phyloP scores from a whole-genome alignment of 2,888 invertebrate genomes.

The Phaonia tiefii region DNA sequence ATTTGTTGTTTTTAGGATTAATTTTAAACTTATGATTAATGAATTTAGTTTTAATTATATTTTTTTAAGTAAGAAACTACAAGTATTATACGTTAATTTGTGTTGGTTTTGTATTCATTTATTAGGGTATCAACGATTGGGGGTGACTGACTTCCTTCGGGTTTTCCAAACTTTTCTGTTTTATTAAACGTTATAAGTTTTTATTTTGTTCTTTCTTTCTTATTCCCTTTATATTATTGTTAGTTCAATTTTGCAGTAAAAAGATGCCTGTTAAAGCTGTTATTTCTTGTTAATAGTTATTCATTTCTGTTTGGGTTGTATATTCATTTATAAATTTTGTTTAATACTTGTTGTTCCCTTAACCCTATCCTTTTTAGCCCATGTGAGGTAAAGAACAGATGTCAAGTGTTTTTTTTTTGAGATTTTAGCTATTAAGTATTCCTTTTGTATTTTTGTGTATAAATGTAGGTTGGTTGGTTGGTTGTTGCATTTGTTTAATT shows the following conservation, averaged over 20 bases:
- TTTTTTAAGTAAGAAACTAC: slow-evolving; percentile 61
- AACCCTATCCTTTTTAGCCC: slow-evolving; percentile 35
- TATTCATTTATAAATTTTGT: too few relatives aligned
- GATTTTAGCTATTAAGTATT: slow-evolving; percentile 59
- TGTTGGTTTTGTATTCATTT: slow-evolving; percentile 14
- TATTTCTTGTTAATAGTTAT: slow-evolving; percentile 54
- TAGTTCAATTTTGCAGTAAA: slow-evolving; percentile 56
- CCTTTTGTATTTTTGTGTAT: slow-evolving; percentile 38
- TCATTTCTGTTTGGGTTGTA: slow-evolving; percentile 4
- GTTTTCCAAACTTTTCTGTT: neutral
- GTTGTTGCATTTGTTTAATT: slow-evolving; percentile 64
- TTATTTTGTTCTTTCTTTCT: neutral
- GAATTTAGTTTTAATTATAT: slow-evolving; percentile 51
- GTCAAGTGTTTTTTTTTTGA: slow-evolving; percentile 35
- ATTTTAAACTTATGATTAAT: slow-evolving; percentile 53
- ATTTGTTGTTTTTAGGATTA: slow-evolving; percentile 38
- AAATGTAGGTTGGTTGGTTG: slow-evolving; percentile 47
- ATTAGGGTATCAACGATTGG: slow-evolving; percentile 8
- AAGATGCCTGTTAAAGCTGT: slow-evolving; percentile 64
- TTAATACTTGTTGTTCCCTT: slow-evolving; percentile 64
- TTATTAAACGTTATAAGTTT: too few relatives aligned
- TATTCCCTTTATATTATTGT: slow-evolving; percentile 8
- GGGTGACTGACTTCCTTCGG: too few relatives aligned
- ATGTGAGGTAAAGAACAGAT: slow-evolving; percentile 22
- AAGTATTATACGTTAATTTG: slow-evolving; percentile 59